Evolutionary conservation across 1,140 invertebrate genomes (phyloP).

Genomic region (Drosophila parvula): DNA sequence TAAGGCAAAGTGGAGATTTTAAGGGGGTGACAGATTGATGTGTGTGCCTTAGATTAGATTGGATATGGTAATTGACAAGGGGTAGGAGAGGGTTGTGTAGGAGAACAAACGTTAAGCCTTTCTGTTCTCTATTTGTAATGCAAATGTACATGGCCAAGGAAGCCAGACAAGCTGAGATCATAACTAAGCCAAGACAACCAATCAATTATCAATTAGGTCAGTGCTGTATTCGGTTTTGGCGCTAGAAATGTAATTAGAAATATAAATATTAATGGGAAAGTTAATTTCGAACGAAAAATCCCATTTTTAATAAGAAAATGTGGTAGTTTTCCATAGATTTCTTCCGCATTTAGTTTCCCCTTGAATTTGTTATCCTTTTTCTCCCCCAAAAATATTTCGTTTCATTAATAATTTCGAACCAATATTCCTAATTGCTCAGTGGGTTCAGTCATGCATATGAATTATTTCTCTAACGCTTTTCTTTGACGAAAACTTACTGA

Average conservation of each 20-base stretch:
- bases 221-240: conserved; percentile 3
- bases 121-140: conserved; percentile 29
- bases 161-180: conserved; percentile 37
- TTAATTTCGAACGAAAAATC: background rate
- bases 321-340: background rate
- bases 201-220: conserved; percentile 30
- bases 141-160: conserved; percentile 24
- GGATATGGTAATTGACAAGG: conserved; percentile 40
- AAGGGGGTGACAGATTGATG: conserved; percentile 37
- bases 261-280: background rate
- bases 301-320: background rate
- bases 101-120: conserved; percentile 21
- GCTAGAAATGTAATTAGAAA: background rate
- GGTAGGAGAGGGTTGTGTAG: background rate
- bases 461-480: conserved; percentile 25
- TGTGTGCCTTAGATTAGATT: conserved; percentile 49
- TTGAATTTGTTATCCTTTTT: background rate
- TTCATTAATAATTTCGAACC: conserved; percentile 16
- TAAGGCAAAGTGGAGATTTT: conserved; percentile 17
- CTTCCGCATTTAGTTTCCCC: background rate
- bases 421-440: conserved; percentile 40
- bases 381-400: conserved; percentile 1
- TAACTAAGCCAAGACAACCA: conserved; percentile 21
- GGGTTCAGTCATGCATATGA: conserved; percentile 33
- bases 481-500: conserved; percentile 22